Conservation (phyloP, 1,140 invertebrate genomes). For the Zaprionus ornatus region DNA sequence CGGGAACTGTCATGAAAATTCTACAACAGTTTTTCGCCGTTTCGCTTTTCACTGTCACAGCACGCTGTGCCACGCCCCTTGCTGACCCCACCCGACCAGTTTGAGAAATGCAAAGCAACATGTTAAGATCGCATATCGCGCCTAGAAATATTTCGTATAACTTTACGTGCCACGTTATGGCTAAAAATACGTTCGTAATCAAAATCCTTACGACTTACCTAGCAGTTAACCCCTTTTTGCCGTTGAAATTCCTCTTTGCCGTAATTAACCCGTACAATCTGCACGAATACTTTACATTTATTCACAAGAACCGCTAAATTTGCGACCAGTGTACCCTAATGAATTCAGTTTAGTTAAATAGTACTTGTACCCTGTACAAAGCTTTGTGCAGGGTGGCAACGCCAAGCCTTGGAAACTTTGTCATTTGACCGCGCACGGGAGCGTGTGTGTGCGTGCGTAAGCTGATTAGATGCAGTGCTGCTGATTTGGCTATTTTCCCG, state of each 20-base stretch:
- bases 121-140: constrained; percentile 35
- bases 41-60: constrained; percentile 39
- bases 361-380: no score
- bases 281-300: background rate
- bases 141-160: constrained; percentile 8
- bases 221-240: background rate
- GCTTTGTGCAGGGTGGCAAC: constrained; percentile 15
- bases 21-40: constrained; percentile 27
- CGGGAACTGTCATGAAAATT: constrained; percentile 52
- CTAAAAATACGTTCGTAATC: constrained; percentile 18
- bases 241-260: background rate
- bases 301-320: background rate
- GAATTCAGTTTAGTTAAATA: background rate
- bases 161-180: constrained; percentile 14
- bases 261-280: background rate
- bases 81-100: no score
- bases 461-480: background rate
- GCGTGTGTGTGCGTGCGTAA: background rate
- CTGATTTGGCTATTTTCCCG: no score
- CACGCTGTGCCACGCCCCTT: background rate
- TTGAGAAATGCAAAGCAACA: constrained; percentile 11
- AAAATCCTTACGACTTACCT: constrained; percentile 18
- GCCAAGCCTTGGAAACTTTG: background rate
- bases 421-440: background rate
- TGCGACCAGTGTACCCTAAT: background rate